These are phyloP conservation scores for Huso huso DNA, from an alignment of 2,797 vertebrate genomes.

Conservation along the genomic window DNA sequence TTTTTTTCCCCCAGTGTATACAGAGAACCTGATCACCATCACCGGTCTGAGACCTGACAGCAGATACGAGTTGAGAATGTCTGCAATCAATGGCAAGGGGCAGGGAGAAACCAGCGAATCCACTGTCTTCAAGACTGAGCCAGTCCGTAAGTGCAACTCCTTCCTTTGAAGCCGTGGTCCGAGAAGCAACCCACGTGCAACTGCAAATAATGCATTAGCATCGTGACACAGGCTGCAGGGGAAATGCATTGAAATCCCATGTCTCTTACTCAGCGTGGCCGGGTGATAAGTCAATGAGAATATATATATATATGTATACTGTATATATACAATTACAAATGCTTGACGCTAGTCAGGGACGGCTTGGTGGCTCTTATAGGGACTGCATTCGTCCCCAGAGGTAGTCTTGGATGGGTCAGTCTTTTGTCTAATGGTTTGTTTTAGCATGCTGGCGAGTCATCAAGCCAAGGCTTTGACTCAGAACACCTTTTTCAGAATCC, in stretches of 20 bases:
- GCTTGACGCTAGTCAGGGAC: too few species aligned
- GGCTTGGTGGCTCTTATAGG: too few species aligned
- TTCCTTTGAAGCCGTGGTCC: slow-evolving; percentile 3
- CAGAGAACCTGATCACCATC: slow-evolving; percentile 66
- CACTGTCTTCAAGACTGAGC: slow-evolving; percentile 80
- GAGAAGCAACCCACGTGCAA: too few species aligned
- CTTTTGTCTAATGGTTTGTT: slow-evolving; percentile 15
- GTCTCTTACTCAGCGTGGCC: background rate
- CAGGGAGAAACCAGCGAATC: slow-evolving; percentile 75
- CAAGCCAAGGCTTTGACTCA: background rate
- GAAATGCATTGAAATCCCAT: background rate
- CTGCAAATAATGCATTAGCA: too few species aligned
- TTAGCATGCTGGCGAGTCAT: background rate
- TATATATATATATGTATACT: too few species aligned
- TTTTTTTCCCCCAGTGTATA: slow-evolving; percentile 48
- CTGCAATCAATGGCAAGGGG: slow-evolving; percentile 90
- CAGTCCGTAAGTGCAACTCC: slow-evolving; percentile 82
- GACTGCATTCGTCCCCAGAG: background rate
- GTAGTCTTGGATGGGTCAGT: background rate
- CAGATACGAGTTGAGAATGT: slow-evolving; percentile 75
- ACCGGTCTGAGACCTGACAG: slow-evolving; percentile 81
- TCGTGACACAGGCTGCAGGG: background rate
- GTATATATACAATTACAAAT: too few species aligned
- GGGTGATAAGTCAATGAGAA: background rate
- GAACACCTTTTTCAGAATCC: too few species aligned